Base-by-base conservation (phyloP, 1,140 invertebrate genomes). In the Heterodera carotae region DNA sequence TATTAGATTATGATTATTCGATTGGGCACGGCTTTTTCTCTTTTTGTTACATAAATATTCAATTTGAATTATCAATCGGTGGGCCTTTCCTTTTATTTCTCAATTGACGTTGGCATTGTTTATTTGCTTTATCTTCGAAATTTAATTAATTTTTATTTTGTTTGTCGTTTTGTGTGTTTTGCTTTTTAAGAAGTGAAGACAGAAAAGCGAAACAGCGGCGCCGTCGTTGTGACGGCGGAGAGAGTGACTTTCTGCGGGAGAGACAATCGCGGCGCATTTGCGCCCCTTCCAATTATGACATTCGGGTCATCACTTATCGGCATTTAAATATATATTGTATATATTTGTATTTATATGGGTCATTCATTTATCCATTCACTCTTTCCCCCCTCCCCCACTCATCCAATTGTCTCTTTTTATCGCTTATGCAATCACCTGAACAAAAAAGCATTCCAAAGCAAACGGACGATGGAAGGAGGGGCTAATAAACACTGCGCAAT, bases 361-460 rank as follows among this genome's bases (percentile, higher is more conserved):
- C 48, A 56, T 56, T 56, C 48, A 56, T 22, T 22, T 12, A 43
- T 43, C 22, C 48, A 56, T 56, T 56, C 48, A 56, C 22, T 22
- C 39, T 8, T 43, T 43, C 39, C 6, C 39, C 39, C 39, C 39
- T 12, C 39, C 39, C 39, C 39, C 39, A 6, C 39, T 12, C 0
- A 4, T 10, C 39, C 48, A 56, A 56, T 56, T 56, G 48, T n/a
- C 48, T 56, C 48, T 56, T 56, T 53, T 56, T 56, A 56, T 56
- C 48, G 48, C 48, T 56, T 56, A 56, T 56, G 22, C 48, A 56
- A 56, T 56, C 48, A 56, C 48, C 5, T 22, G 39, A 56, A 56
- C 48, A 56, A 56, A 56, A n/a, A 56, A 56, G 48, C 48, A 56
- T 56, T 56, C 48, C 48, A 15, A 56, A 56, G 48, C 48, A 56